Evolutionary conservation across 2,113 vertebrate genomes (phyloP).

Genomic region (Nannobrachium achirus): DNA sequence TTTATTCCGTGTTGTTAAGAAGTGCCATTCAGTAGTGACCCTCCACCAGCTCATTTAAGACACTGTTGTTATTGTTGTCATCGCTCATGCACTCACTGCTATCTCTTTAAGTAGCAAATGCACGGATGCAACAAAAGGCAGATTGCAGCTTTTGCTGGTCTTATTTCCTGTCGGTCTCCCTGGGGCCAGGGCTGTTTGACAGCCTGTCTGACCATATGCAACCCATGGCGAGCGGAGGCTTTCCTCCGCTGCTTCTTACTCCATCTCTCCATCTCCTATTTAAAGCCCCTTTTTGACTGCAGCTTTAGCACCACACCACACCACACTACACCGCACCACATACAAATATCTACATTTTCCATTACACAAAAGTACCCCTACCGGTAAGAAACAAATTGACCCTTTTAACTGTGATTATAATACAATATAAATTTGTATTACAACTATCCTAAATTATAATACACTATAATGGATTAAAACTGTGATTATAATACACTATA

Average conservation of each 20-base stretch:
- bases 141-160: slow-evolving; percentile 22
- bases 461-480: too few relatives aligned
- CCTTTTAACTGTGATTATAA: too few relatives aligned
- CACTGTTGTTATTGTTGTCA: not conserved
- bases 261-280: not conserved
- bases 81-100: not conserved
- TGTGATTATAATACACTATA: too few relatives aligned
- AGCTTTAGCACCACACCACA: too few relatives aligned
- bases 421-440: too few relatives aligned
- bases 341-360: too few relatives aligned
- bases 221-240: slow-evolving; percentile 19
- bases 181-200: slow-evolving; percentile 43
- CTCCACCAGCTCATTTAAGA: not conserved
- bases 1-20: not conserved
- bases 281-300: too few relatives aligned
- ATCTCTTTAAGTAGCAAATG: slow-evolving; percentile 20
- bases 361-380: too few relatives aligned
- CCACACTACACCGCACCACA: too few relatives aligned
- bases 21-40: not conserved
- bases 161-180: slow-evolving; percentile 32
- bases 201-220: slow-evolving; percentile 44
- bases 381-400: too few relatives aligned
- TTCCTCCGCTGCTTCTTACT: slow-evolving; percentile 2
- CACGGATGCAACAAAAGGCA: slow-evolving; percentile 23
- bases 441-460: too few relatives aligned